Base-by-base conservation (phyloP, 2,888 invertebrate genomes). In the Neocrepidodera transversa region DNA sequence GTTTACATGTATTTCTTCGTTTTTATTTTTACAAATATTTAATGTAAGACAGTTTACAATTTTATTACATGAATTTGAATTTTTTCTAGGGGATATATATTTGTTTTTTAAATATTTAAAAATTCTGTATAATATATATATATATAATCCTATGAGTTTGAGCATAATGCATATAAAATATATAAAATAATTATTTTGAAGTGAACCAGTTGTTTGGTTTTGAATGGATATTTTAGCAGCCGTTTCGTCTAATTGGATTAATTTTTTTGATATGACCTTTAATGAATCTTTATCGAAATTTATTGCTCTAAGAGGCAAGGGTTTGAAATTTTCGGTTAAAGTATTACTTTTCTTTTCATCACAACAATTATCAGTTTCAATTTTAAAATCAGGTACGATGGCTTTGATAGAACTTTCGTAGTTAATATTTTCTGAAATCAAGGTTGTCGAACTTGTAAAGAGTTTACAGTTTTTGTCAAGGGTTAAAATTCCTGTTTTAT, bases 11-110 rank as follows among this genome's bases (percentile, higher is more conserved):
- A 48, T 28, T 28, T 11, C 8, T n/a, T 48, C 30, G 3, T 26
- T 28, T 36, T 26, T 20, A n/a, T n/a, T n/a, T 20, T 50, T 50
- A 38, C 50, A 50, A 50, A 50, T 50, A 16, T 50, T 50, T 13
- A 36, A 18, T 17, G 38, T 50, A 3, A 50, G 38, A 16, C 18
- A 18, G 11, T 36, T 50, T 14, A 11, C 10, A n/a, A 50, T 50
- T 13, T 35, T 18, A 10, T 50, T 17, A 14, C 50, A 50, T n/a
- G 17, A 14, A 18, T 18, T 18, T 17, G 5, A n/a, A 11, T 35
- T 35, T 3, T 35, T 13, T 11, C 3, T 4, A 11, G 3, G 3
- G 8, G 5, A 10, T 13, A 6, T 35, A 35, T 10, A 13, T 13
- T 35, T 13, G 8, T 11, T 35, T 11, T 35, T 11, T 11, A n/a